These are phyloP conservation scores for Meles meles DNA, from an alignment of 2,113 vertebrate species.

Conservation along the genomic window DNA sequence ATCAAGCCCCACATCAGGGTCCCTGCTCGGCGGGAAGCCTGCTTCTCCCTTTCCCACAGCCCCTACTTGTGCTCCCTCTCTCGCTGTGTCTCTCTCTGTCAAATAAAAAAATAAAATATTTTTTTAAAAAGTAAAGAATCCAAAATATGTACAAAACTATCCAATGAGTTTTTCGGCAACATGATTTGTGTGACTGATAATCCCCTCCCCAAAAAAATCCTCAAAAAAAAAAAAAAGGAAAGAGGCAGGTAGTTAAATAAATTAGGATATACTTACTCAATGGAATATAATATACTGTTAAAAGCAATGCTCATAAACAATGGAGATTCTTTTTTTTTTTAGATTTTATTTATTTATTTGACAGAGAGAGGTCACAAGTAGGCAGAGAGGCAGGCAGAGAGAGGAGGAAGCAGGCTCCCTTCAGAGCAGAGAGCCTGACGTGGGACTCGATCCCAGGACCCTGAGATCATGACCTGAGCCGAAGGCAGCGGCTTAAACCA, in stretches of 20 bases:
- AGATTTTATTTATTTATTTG: no score
- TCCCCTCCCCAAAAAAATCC: background rate
- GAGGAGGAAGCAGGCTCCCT: no score
- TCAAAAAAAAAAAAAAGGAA: background rate
- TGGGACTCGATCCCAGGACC: no score
- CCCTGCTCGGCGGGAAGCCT: background rate
- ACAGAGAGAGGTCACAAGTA: no score
- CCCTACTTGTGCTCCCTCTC: no score
- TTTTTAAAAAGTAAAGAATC: background rate
- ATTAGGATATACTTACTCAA: background rate
- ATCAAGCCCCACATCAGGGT: no score
- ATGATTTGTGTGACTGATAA: background rate
- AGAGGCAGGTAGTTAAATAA: constrained; percentile 13
- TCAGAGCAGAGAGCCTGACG: no score
- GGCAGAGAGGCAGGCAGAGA: no score
- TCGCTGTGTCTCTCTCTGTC: background rate
- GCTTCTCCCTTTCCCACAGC: background rate
- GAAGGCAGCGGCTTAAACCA: no score
- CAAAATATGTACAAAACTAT: constrained; percentile 9
- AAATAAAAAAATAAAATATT: background rate
- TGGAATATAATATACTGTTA: background rate
- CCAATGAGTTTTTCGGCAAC: background rate
- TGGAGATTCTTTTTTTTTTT: constrained; percentile 23
- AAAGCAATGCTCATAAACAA: background rate
- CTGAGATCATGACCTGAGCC: no score